These are phyloP conservation scores for Sphyrna mokarran DNA, from an alignment of 2,113 vertebrate genomes.

Conservation along the genomic window DNA sequence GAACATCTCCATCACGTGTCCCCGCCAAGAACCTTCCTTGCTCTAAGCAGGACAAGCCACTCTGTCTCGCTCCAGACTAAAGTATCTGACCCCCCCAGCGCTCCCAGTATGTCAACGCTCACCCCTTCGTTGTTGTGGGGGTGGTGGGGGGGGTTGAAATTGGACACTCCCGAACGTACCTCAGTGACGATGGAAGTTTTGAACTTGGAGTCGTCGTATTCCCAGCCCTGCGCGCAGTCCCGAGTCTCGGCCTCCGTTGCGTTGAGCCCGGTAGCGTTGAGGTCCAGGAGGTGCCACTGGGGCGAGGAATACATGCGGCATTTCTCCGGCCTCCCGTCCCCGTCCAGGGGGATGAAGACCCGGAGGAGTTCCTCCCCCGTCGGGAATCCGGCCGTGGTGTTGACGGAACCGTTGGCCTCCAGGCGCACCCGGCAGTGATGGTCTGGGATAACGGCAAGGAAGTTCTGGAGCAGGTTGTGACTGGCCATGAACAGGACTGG, in stretches of 20 bases:
- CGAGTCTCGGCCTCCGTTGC: constrained; percentile 43
- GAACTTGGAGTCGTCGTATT: constrained; percentile 43
- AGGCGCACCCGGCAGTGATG: constrained; percentile 46
- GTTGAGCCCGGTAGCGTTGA: constrained; percentile 35
- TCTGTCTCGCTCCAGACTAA: too few relatives aligned
- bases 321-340: neutral
- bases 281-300: neutral
- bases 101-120: too few relatives aligned
- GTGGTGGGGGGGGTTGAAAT: too few relatives aligned
- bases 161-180: neutral
- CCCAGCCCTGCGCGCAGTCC: constrained; percentile 50
- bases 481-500: constrained; percentile 51
- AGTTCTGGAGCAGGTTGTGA: constrained; percentile 48
- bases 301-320: neutral
- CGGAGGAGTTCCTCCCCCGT: neutral
- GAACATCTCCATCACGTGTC: too few relatives aligned
- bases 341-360: neutral
- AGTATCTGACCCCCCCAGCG: too few relatives aligned
- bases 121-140: too few relatives aligned
- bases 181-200: neutral
- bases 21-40: too few relatives aligned
- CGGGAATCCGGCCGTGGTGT: neutral
- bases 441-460: neutral
- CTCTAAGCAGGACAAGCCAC: too few relatives aligned
- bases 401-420: constrained; percentile 10